Evolutionary conservation across 1,140 invertebrate species (phyloP), one percentile per base, ranked within the genome.

Genomic region (Cataglyphis hispanica): DNA sequence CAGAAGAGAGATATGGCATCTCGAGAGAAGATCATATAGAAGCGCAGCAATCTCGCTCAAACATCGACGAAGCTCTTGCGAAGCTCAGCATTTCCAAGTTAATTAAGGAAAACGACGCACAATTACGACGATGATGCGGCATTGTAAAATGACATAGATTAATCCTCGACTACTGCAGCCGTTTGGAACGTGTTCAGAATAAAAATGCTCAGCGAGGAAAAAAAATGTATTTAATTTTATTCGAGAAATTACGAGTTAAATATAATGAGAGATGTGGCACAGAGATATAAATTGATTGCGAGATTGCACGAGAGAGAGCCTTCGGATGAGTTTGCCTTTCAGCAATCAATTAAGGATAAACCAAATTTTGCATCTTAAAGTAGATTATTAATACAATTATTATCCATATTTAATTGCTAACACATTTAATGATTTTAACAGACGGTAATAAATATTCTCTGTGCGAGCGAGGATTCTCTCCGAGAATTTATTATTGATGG

Each of bases 81-180:
- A 1, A 40, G 4, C 22, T 25, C 50, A 16, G 22, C 22, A 4
- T 83, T n/a, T 60, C 19, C 53, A 5, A 67, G 37, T 60, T 83
- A 83, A 83, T 83, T 46, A 74, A 60, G 56, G 16, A 53, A 74
- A 72, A 83, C 67, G 53, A 72, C 43, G 37, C 25, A 40, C 67
- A 37, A 60, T 74, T 74, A 61, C 56, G 56, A 61, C 56, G 56
- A 69, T 40, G 43, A 72, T 34, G 53, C 64, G 66, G 16, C 25
- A 10, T 25, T 10, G 27, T 72, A 72, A 72, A 81, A 58, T 13
- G 77, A 74, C n/a, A 66, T 40, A 13, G 67, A 83, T 83, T 83
- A 74, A 72, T 72, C 16, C 13, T 27, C 37, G 78, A 43, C 31
- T n/a, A 11, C n/a, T 2, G 7, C n/a, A 34, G 46, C 43, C 63